Conservation (phyloP, 92 coral and sea anemone species). For the Zoanthus solanderi region DNA sequence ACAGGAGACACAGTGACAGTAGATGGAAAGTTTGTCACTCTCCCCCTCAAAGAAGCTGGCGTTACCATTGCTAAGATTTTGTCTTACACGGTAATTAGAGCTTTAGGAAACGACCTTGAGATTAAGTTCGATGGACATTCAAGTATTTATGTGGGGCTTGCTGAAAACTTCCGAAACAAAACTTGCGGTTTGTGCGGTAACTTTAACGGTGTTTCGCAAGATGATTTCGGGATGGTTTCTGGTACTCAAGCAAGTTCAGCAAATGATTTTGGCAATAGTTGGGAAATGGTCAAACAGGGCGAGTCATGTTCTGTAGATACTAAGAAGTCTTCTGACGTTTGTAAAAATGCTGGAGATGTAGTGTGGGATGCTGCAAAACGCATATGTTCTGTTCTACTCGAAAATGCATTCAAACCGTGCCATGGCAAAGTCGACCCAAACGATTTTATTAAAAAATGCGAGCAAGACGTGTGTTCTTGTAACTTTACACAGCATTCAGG, state of each 20-base stretch:
- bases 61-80: constrained; percentile 61
- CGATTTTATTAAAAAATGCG: constrained; percentile 66
- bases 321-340: constrained; percentile 47
- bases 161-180: constrained; percentile 57
- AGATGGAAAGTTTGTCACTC: constrained; percentile 50
- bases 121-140: constrained; percentile 74
- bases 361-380: constrained; percentile 56
- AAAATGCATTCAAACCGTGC: constrained; percentile 63
- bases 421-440: constrained; percentile 67
- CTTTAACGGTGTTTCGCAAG: constrained; percentile 73
- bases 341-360: constrained; percentile 55
- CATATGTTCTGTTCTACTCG: constrained; percentile 68
- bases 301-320: constrained; percentile 63
- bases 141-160: constrained; percentile 66
- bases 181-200: constrained; percentile 88
- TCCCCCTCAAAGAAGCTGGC: constrained; percentile 74
- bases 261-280: constrained; percentile 76
- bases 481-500: constrained; percentile 77
- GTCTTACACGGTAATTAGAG: constrained; percentile 64
- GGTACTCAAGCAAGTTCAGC: constrained; percentile 60
- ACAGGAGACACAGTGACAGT: constrained; percentile 53
- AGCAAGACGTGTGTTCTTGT: constrained; percentile 79
- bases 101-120: constrained; percentile 75
- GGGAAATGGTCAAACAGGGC: constrained; percentile 66
- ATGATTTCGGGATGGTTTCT: constrained; percentile 64